These are phyloP conservation scores for Tokudaia muenninki DNA, from an alignment of 2,797 vertebrate species.

Conservation along the genomic window DNA sequence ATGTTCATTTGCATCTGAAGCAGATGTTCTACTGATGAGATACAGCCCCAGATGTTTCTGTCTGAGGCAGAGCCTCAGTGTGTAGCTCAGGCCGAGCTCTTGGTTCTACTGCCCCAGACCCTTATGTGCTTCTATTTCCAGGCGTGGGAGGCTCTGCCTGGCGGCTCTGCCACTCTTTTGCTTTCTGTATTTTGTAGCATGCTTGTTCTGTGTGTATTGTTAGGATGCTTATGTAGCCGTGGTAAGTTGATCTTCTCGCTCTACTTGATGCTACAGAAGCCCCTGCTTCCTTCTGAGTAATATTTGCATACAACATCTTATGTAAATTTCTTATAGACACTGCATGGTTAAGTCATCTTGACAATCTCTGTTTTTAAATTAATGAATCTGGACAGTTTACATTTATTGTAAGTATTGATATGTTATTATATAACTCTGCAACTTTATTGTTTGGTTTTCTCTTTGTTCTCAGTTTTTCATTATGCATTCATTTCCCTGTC, in stretches of 20 bases:
- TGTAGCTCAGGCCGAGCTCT: neutral
- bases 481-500: neutral
- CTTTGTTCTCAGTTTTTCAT: neutral
- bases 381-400: neutral
- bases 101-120: neutral
- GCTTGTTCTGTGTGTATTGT: neutral
- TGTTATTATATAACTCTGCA: neutral
- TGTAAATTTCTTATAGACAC: neutral
- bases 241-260: neutral
- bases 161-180: neutral
- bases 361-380: neutral
- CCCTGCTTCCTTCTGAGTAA: neutral
- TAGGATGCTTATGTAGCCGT: neutral
- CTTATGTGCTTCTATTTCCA: neutral
- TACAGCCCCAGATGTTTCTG: neutral
- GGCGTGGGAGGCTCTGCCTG: neutral
- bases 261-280: neutral
- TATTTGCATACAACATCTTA: neutral
- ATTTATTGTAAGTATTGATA: neutral
- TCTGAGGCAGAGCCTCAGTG: neutral
- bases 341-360: neutral
- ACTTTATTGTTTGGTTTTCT: neutral
- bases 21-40: neutral
- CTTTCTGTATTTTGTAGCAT: neutral
- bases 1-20: neutral